Evolutionary conservation across 1,140 invertebrate species (phyloP), one percentile per base, ranked within the genome.

Genomic region (Cydia fagiglandana): DNA sequence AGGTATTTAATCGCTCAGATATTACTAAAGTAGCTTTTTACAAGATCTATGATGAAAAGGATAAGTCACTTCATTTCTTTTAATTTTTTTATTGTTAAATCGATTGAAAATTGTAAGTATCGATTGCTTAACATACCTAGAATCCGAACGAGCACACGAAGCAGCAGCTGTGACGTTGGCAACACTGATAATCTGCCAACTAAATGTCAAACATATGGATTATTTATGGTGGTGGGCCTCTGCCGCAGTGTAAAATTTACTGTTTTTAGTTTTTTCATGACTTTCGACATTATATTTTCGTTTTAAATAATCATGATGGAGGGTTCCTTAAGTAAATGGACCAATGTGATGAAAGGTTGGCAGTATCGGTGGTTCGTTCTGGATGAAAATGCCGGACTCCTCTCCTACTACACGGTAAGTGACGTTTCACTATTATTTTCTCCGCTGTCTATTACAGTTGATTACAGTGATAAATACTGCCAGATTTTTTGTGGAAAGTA

Each of bases 271-370:
- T 86, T 90, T 89, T 91, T 85, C 75, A 87, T 88, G 85, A 80
- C 77, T 86, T 87, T 89, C 83, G 83, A 81, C 83, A 79, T 73
- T 56, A 64, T 64, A 64, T 73, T 61, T 83, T 86, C 83, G 77
- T 78, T 85, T 86, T 87, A 84, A 80, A 86, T 73, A 87, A 90
- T 81, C 84, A 95, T 95, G 85, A 96, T 99, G 96, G 98, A 99
- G 94, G 99, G 99, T 80, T 98, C 98, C n/a, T 93, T 99, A 64
- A 99, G 97, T 93, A 99, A 99, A 95, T 99, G 99, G 99, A 99
- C 99, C 76, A 99, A 99, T 95, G 98, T 99, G 82, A 98, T 99
- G 95, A 99, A 99, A 94, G 99, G 99, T 77, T 99, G 99, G 98
- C 99, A 99, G 93, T 99, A 99, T 93, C 95, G 99, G 76, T 99